Evolutionary conservation across 2,888 invertebrate species (phyloP).

Genomic region (Pycnomerus fuliginosus): DNA sequence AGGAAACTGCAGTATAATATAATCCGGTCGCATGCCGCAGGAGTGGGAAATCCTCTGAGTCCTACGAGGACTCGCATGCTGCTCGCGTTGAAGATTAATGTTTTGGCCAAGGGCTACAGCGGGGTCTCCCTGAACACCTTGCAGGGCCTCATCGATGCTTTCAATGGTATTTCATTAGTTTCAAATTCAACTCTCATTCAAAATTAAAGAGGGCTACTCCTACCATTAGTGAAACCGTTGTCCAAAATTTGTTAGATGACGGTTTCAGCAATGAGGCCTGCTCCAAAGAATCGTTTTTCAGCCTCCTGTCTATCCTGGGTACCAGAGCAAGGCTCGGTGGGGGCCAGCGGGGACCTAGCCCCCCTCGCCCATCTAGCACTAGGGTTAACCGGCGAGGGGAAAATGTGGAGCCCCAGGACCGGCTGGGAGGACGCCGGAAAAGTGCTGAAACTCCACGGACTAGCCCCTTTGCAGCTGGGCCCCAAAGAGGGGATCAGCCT

Average conservation of each 20-base stretch:
- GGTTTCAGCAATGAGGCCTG: no score
- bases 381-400: conserved; percentile 66
- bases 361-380: conserved; percentile 66
- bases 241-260: no score
- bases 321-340: conserved; percentile 68
- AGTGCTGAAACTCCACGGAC: conserved; percentile 57
- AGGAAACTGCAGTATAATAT: conserved; percentile 64
- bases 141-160: conserved; percentile 60
- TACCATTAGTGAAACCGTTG: no score
- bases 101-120: conserved; percentile 67
- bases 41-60: conserved; percentile 62
- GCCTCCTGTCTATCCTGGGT: conserved; percentile 65
- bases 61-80: conserved; percentile 63
- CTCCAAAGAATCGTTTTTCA: conserved; percentile 43
- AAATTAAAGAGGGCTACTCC: neutral
- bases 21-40: conserved; percentile 65
- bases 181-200: no score
- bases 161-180: conserved; percentile 57
- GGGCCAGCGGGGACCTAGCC: conserved; percentile 67
- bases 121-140: conserved; percentile 62
- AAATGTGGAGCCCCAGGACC: conserved; percentile 65
- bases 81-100: conserved; percentile 64
- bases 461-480: conserved; percentile 58
- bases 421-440: conserved; percentile 63
- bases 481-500: conserved; percentile 66